Evolutionary conservation across 2,888 invertebrate genomes (phyloP).

Genomic region (Heteropelma amictum): DNA sequence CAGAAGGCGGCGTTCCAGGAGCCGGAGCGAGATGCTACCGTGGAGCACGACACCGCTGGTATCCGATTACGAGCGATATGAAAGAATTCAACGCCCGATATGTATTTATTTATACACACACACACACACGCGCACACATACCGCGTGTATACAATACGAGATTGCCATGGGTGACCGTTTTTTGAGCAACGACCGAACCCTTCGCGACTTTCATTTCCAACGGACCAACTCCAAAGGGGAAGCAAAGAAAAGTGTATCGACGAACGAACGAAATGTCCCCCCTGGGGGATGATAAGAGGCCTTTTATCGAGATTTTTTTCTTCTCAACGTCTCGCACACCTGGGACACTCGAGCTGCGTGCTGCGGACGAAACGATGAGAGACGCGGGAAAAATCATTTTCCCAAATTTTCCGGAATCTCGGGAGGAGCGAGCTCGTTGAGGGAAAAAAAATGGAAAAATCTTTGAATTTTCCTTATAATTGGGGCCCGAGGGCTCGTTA

Average conservation of each 20-base stretch:
- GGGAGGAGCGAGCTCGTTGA: no score
- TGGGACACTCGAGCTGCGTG: neutral
- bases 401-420: neutral
- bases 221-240: slow-evolving; percentile 30
- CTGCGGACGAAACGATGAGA: neutral
- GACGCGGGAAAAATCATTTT: neutral
- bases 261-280: neutral
- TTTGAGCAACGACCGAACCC: slow-evolving; percentile 56
- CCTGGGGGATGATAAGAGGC: neutral
- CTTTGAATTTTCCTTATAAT: slow-evolving; percentile 33
- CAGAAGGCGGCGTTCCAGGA: slow-evolving; percentile 59
- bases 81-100: slow-evolving; percentile 67
- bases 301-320: neutral
- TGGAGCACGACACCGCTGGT: slow-evolving; percentile 59
- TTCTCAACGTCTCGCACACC: neutral
- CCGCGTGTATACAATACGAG: slow-evolving; percentile 26
- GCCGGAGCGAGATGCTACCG: slow-evolving; percentile 67
- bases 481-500: slow-evolving; percentile 24
- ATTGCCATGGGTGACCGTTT: slow-evolving; percentile 71
- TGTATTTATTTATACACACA: neutral
- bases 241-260: slow-evolving; percentile 15
- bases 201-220: slow-evolving; percentile 57
- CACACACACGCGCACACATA: no score
- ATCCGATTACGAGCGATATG: slow-evolving; percentile 75
- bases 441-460: neutral